Percentiles rank a stretch among this genome's conserved stretches.
phyloP scores from a whole-genome alignment of 2,113 vertebrate species.

The Addax nasomaculatus region DNA sequence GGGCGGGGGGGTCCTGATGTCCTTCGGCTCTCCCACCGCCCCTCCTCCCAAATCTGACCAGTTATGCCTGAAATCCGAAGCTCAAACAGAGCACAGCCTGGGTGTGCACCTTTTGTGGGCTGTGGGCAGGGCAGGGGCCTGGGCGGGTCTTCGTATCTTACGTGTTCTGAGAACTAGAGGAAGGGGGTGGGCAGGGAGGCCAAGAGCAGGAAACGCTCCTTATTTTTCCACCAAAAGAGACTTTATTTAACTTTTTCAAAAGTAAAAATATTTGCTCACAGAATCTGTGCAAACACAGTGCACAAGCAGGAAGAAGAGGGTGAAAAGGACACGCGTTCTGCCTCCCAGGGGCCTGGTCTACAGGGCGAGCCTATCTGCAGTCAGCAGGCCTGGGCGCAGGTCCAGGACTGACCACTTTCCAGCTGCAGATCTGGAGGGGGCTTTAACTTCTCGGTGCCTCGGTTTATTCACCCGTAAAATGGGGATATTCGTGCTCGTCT shows the following conservation, averaged over 20 bases:
- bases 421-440: too few species aligned
- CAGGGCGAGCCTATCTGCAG: background rate
- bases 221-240: background rate
- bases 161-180: background rate
- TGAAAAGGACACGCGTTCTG: accelerated
- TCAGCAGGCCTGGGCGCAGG: accelerated
- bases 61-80: background rate
- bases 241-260: background rate
- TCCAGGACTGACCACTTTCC: background rate
- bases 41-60: background rate
- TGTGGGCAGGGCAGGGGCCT: background rate
- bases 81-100: slow-evolving; percentile 35
- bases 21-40: background rate
- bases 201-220: background rate
- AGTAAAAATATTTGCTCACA: background rate
- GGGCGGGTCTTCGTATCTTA: background rate
- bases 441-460: background rate
- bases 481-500: accelerated
- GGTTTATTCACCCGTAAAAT: background rate
- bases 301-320: background rate
- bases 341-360: too few species aligned
- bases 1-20: background rate
- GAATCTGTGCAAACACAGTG: background rate
- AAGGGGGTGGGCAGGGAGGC: background rate
- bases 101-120: background rate